Evolutionary conservation across 2,113 vertebrate species (phyloP), one percentile per base, ranked within the genome.

Genomic region (Atherinomorus stipes): DNA sequence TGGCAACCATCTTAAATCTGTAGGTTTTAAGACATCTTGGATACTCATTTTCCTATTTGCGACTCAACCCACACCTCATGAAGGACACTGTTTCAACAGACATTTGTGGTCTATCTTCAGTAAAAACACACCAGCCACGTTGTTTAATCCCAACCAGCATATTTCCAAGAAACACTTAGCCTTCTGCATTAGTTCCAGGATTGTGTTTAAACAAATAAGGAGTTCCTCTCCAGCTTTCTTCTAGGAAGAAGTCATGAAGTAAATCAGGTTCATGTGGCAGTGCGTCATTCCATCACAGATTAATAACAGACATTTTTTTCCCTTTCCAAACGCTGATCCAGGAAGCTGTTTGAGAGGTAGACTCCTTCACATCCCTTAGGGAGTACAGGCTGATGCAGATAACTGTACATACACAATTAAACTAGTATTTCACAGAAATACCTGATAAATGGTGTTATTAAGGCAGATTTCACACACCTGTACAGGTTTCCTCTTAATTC

Each of bases 261-360:
- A 84, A 73, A 88, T 84, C 73, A 73, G 71, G n/a, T 61, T 75
- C 67, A 64, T 53, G 76, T 80, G 61, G 53, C 45, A 76, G 61
- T 0, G 49, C 40, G 58, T 81, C 76, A 71, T 52, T 80, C 63
- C 15, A n/a, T 69, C 79, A 16, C 7, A 56, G 80, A 86, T 86
- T 64, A 76, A 76, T 66, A 74, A 68, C 79, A 80, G 71, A 31
- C 56, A 74, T 28, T 81, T 78, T 38, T 83, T 80, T 34, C 9
- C 9, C 31, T 34, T 83, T 86, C 78, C 78, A 34, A 82, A 62
- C 4, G 21, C n/a, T 37, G 64, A 68, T 80, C 74, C 78, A 78
- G 67, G 28, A 78, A 56, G 74, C 68, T 64, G 60, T 78, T 67
- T 58, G 15, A 70, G 73, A 59, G 44, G 45, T 19, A 11, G n/a